Percentiles rank a stretch among this genome's conserved stretches.
Evolutionary conservation across 1,140 invertebrate genomes (phyloP).

Genomic region (Drosophila pallidifrons): DNA sequence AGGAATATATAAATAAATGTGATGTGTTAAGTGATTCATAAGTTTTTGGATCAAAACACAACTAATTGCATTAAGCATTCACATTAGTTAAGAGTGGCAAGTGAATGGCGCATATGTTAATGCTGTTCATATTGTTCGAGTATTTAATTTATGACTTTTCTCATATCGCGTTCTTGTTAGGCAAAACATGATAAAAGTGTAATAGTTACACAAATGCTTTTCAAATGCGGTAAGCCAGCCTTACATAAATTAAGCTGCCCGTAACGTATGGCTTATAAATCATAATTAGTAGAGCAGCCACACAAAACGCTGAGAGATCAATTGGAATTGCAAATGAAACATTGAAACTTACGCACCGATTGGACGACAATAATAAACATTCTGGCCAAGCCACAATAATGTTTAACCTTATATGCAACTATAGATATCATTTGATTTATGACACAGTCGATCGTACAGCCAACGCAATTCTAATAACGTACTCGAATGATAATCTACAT

Average conservation of each 20-base stretch:
- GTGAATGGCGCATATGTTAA: conserved; percentile 21
- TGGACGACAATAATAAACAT: conserved; percentile 35
- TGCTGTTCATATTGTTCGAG: conserved; percentile 29
- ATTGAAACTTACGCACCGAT: conserved; percentile 61
- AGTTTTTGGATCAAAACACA: conserved; percentile 27
- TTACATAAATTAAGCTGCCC: conserved; percentile 60
- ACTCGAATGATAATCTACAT: conserved; percentile 6
- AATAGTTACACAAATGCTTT: conserved; percentile 46
- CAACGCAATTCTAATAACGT: conserved; percentile 50
- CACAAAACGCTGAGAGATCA: conserved; percentile 20
- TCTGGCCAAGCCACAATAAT: conserved; percentile 41
- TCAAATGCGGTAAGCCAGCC: conserved; percentile 44
- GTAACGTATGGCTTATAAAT: conserved; percentile 58
- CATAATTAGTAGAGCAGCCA: conserved; percentile 58
- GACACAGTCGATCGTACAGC: conserved; percentile 38
- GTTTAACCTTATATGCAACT: conserved; percentile 65
- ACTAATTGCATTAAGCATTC: conserved; percentile 20
- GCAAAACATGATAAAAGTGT: conserved; percentile 40
- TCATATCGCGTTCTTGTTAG: conserved; percentile 33
- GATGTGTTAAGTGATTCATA: conserved; percentile 2
- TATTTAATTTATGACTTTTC: conserved; percentile 55
- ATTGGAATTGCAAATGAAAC: conserved; percentile 60
- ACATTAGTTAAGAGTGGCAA: not conserved
- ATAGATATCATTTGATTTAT: conserved; percentile 71
- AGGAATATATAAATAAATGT: not conserved